Evolutionary conservation across 2,113 vertebrate genomes (phyloP).

Genomic region (Charadrius vociferus): DNA sequence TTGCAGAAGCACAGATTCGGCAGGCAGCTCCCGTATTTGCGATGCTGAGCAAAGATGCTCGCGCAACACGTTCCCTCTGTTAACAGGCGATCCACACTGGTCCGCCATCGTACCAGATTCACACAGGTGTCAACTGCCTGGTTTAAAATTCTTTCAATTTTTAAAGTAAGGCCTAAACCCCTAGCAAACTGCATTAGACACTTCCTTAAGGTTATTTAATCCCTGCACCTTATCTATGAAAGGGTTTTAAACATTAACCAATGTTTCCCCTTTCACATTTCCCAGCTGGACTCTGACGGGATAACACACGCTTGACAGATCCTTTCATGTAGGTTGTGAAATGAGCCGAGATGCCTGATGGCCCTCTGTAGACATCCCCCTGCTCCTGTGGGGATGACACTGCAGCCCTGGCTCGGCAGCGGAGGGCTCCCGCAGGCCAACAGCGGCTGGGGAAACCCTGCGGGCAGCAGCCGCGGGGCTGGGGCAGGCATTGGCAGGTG

Average conservation of each 20-base stretch:
- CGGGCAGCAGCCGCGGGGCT: accelerated
- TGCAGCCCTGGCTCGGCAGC: background rate
- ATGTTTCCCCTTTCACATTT: background rate
- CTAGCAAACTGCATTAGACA: background rate
- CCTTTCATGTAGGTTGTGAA: accelerated
- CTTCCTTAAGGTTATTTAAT: background rate
- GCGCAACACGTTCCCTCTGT: background rate
- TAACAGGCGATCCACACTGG: background rate
- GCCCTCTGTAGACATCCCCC: background rate
- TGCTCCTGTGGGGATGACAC: background rate
- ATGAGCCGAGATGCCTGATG: background rate
- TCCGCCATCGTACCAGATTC: accelerated
- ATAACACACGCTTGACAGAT: accelerated
- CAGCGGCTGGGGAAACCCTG: background rate
- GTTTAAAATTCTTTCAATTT: background rate
- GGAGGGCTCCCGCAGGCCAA: background rate
- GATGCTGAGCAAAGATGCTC: background rate
- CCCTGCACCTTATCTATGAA: background rate
- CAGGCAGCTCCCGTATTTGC: background rate
- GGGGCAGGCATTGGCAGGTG: background rate
- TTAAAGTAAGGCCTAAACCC: background rate
- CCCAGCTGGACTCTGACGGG: background rate
- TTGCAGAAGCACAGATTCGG: background rate
- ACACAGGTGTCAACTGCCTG: background rate
- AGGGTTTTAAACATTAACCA: background rate